Base-by-base conservation (phyloP, 2,797 vertebrate species). In the Phylloscopus collybita region DNA sequence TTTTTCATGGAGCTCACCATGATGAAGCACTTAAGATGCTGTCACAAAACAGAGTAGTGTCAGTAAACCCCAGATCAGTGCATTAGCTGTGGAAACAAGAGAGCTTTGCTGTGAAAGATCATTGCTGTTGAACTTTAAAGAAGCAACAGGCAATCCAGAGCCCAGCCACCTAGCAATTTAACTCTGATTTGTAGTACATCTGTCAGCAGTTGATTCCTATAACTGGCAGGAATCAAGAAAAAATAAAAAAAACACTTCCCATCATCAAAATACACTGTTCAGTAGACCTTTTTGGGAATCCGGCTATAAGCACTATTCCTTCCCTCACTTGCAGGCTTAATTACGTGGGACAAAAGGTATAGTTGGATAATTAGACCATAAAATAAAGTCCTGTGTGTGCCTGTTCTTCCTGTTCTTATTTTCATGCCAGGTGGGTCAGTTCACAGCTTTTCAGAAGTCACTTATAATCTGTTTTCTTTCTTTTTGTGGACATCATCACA, bases 301-400 rank as follows among this genome's bases (percentile, higher is more conserved):
- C 49, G 64, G 14, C 30, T 14, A 19, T 61, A 78, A 56, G 26
- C 18, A 88, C 53, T 42, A 42, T 95, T 78, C 76, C 22, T 45
- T 84, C 30, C 45, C 66, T 85, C 4, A 47, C 78, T 79, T 78
- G 40, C 34, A 87, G 73, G 72, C 60, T 57, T 70, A 75, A 85
- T 80, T 83, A 82, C 13, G 16, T 61, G 71, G 59, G 38, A 83
- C 79, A 94, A 95, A 86, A 89, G 15, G 62, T 86, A 69, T 44
- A 92, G 74, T 1, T 95, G 59, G 78, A 80, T 93, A 94, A 90
- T 93, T 72, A 82, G 27, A 92, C 61, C 76, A 79, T 93, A 93
- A 94, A 92, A 96, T 86, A 92, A 95, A 94, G 47, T 27, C 27
- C 9, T 23, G 11, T 19, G 4, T 84, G 25, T 67, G 17, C n/a